Conservation (phyloP, 2,113 vertebrate species). For the Megaceryle torquata region DNA sequence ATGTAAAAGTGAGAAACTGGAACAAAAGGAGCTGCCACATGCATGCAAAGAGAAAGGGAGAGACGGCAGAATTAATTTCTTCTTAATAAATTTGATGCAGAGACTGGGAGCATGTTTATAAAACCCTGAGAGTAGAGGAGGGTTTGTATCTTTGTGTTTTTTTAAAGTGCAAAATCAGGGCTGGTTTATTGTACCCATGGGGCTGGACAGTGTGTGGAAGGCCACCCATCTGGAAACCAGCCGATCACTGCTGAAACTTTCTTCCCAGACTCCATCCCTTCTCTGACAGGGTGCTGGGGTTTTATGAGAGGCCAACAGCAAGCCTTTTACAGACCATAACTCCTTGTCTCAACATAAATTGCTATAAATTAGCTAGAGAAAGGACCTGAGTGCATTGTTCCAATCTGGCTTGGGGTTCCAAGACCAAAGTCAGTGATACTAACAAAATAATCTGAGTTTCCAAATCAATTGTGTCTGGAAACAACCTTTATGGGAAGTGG, state of each 20-base stretch:
- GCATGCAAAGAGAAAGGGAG: neutral
- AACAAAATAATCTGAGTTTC: slow-evolving; percentile 48
- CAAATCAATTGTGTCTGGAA: slow-evolving; percentile 56
- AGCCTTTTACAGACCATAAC: slow-evolving; percentile 83
- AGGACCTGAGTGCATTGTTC: slow-evolving; percentile 66
- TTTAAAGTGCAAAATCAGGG: slow-evolving; percentile 50
- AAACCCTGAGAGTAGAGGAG: slow-evolving; percentile 48
- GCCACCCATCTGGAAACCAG: slow-evolving; percentile 83
- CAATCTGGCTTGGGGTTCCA: slow-evolving; percentile 10
- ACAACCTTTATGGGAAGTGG: slow-evolving; percentile 19
- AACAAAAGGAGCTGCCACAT: neutral
- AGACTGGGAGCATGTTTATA: slow-evolving; percentile 57
- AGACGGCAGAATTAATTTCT: slow-evolving; percentile 32
- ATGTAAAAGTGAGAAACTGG: slow-evolving; percentile 9
- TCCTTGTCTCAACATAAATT: slow-evolving; percentile 79
- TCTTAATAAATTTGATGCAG: slow-evolving; percentile 61
- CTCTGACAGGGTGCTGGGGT: slow-evolving; percentile 74
- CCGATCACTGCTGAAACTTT: slow-evolving; percentile 69
- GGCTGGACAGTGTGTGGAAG: slow-evolving; percentile 37
- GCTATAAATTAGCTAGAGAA: slow-evolving; percentile 78
- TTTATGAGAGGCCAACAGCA: slow-evolving; percentile 79
- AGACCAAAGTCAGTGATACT: slow-evolving; percentile 52
- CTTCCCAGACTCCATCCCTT: slow-evolving; percentile 46
- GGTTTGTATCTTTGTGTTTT: slow-evolving; percentile 57
- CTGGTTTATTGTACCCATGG: slow-evolving; percentile 57